Evolutionary conservation across 2,888 invertebrate genomes (phyloP), one percentile per base, ranked within the genome.

Genomic region (Megastigmus dorsalis): DNA sequence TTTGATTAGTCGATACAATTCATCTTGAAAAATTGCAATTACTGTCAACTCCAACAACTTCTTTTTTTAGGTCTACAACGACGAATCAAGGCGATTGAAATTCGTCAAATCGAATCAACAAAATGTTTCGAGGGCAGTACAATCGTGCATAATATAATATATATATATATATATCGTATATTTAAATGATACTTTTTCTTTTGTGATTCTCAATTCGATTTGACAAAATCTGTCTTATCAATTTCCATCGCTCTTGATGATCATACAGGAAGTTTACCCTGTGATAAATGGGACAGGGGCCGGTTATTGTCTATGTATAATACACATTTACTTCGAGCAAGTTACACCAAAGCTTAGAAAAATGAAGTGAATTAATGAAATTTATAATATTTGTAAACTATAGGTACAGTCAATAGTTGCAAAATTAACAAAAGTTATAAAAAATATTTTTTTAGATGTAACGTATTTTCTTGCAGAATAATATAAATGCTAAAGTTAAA

Each of bases 291-390:
- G 78, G 74, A 79, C 79, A 81, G 80, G 81, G 78, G 75, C 76
- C 79, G 76, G 78, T 83, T 83, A 83, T 83, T 83, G 83, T 83
- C 83, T 82, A 83, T 80, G 79, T 77, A 81, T 80, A 80, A 80
- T 79, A 79, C 80, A 80, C 78, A 79, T 78, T 78, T 67, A 52
- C 55, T 69, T 63, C 15, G 6, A 33, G 43, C 45, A 76, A 79
- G 78, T 41, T 72, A 77, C 78, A 76, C 73, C 77, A 77, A 75
- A 71, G 23, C 13, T 43, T 1, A 33, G 36, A 4, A 18, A 43
- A 55, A 54, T 18, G 10, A 33, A 7, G 28, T 38, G 15, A 26
- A 57, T 10, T 20, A 38, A 23, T 50, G 10, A 26, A 23, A 50
- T 38, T 38, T 38, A n/a, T 45, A 18, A 6, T 45, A 45, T 45